Base-by-base conservation (phyloP, 2,113 vertebrate genomes). In the Mirza zaza region DNA sequence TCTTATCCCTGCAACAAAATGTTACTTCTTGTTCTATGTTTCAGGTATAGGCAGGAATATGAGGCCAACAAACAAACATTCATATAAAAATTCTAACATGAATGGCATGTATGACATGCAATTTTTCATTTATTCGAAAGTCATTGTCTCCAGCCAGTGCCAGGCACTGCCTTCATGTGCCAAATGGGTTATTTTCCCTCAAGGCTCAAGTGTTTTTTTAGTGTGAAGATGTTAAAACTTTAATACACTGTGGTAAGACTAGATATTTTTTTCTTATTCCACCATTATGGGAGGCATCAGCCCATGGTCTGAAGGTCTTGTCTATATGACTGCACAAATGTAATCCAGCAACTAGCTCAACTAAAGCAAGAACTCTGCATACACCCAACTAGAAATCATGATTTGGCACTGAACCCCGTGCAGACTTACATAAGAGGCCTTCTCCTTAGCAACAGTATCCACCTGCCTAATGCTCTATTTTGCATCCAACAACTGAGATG, bases 41-140 rank as follows among this genome's bases (percentile, higher is more conserved):
- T 80, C 23, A 36, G 13, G 15, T 80, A 80, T 55, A 42, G 75
- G 29, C 67, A 90, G 57, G 45, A 95, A 93, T 57, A 55, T 61
- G 81, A 89, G n/a, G 12, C 42, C 57, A 85, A 17, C n/a, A 68
- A 91, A 85, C 50, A 91, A 95, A 59, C 20, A 95, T 39, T 45
- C 11, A 32, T 75, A 29, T 39, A 87, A 73, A 48, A 87, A 96
- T 45, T 11, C 9, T 86, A 85, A 70, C 29, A 76, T n/a, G 27
- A 84, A 65, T 85, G 42, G 27, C 27, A 23, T 55, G 32, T 55
- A 25, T 87, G n/a, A 61, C 45, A 12, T 82, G 13, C 61, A 68
- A 73, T n/a, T 93, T 76, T 96, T 87, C 57, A 42, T 84, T 79
- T 88, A 75, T 42, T 73, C 10, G 55, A 67, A 90, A 87, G 18